Evolutionary conservation across 1,140 invertebrate species (phyloP).

Genomic region (Aphelenchoides fujianensis): DNA sequence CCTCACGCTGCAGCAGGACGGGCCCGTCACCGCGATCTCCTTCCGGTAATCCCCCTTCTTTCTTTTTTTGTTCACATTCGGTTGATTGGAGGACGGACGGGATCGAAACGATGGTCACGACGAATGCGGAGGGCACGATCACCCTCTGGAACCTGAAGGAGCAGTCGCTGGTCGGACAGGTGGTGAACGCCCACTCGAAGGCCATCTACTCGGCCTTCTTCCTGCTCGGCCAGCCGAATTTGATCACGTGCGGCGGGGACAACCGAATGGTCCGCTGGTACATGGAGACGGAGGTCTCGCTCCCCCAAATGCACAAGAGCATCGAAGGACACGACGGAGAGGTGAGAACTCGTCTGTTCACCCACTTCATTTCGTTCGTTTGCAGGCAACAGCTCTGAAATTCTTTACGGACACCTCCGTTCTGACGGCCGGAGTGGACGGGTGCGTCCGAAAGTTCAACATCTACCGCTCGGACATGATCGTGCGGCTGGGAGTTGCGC

Average conservation of each 20-base stretch:
- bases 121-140: constrained; percentile 41
- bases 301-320: constrained; percentile 31
- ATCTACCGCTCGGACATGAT: constrained; percentile 27
- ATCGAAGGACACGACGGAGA: constrained; percentile 34
- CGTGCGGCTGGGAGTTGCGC: constrained; percentile 39
- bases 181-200: constrained; percentile 27
- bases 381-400: constrained; percentile 35
- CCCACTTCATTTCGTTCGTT: not conserved
- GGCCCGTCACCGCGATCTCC: constrained; percentile 34
- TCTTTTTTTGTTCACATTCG: not conserved
- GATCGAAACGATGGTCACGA: constrained; percentile 33
- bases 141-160: constrained; percentile 52
- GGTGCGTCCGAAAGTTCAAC: constrained; percentile 46
- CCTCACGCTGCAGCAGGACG: constrained; percentile 39
- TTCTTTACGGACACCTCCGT: constrained; percentile 38
- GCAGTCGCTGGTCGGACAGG: constrained; percentile 35
- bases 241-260: constrained; percentile 42
- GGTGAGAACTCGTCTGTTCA: not conserved
- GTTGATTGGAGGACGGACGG: constrained; percentile 42
- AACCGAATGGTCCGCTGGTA: constrained; percentile 45
- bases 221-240: constrained; percentile 37
- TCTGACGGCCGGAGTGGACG: constrained; percentile 47
- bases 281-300: constrained; percentile 34
- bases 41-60: constrained; percentile 35
- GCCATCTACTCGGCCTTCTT: constrained; percentile 30